Evolutionary conservation across 2,113 vertebrate species (phyloP), one percentile per base, ranked within the genome.

Genomic region (Tragelaphus imberbis): DNA sequence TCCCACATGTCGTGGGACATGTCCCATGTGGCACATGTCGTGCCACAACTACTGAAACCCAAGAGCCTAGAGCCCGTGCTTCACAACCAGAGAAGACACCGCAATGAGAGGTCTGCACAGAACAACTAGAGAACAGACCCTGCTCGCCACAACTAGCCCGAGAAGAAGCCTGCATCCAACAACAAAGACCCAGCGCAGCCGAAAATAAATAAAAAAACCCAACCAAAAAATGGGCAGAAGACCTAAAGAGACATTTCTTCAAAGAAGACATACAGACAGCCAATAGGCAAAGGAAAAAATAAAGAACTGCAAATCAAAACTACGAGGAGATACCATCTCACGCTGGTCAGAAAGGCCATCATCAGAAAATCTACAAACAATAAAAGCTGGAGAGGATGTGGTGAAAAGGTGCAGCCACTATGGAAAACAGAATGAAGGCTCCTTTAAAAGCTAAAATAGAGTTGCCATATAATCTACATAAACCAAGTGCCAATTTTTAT

Each of bases 401-500:
- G 40, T 27, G 21, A 77, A 27, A 77, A 77, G 36, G 10, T 7
- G 6, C 40, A 77, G 71, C 40, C 71, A 44, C 71, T 77, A 27
- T 27, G 23, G 40, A 77, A 77, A 77, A 77, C 23, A 14, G 40
- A 7, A 27, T 15, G 71, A 27, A 77, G 40, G 23, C 11, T 44
- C 12, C 40, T 44, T 77, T 44, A 77, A 44, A 77, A 77, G 7
- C 23, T 77, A 44, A 30, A 51, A 33, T 19, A 51, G 75, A 28
- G 16, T 1, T 30, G 9, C 79, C 47, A 80, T 80, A 51, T 33
- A 30, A 30, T 51, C 47, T 80, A 49, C 16, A 51, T 87, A 81
- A 96, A 40, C 58, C 58, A 84, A 61, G 33, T 65, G 23, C 30
- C 49, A 68, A 55, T 40, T 68, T 95, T 91, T 88, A 91, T 40